Evolutionary conservation across 2,888 invertebrate species (phyloP).

Genomic region (Merodon equestris): DNA sequence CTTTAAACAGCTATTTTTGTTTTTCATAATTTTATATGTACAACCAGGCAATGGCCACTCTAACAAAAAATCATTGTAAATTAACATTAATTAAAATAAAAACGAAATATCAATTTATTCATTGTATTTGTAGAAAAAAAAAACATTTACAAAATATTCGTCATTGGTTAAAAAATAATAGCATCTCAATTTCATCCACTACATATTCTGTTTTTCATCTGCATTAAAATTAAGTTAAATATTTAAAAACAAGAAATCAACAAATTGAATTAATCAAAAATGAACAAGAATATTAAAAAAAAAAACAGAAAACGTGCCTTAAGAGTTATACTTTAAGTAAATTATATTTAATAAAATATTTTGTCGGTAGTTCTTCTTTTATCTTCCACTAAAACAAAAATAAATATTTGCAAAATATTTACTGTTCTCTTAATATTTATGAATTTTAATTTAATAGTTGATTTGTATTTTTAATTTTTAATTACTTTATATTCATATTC

Average conservation of each 20-base stretch:
- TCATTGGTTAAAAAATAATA: conserved; percentile 28
- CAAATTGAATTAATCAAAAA: conserved; percentile 9
- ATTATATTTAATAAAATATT: conserved; percentile 33
- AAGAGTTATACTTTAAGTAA: conserved; percentile 40
- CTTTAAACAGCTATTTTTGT: not conserved
- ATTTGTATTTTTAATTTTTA: conserved; percentile 41
- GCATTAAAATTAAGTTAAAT: conserved; percentile 34
- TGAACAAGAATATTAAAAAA: conserved; percentile 14
- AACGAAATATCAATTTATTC: too few relatives aligned
- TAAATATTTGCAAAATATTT: not conserved
- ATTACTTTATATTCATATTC: conserved; percentile 43
- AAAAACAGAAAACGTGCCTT: conserved; percentile 55
- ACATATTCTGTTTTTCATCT: conserved; percentile 26
- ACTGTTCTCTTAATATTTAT: conserved; percentile 50
- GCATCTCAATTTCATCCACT: conserved; percentile 36
- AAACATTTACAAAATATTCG: conserved; percentile 2
- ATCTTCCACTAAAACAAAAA: conserved; percentile 34
- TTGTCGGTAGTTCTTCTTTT: conserved; percentile 33
- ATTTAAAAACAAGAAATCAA: conserved; percentile 12
- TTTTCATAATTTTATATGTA: too few relatives aligned
- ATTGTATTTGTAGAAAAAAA: too few relatives aligned
- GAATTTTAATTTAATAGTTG: conserved; percentile 56
- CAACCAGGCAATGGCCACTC: not conserved
- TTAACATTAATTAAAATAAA: conserved; percentile 54
- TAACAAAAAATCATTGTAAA: conserved; percentile 56